Evolutionary conservation across 1,140 invertebrate species (phyloP).

Genomic region (Hesperophylax magnus): DNA sequence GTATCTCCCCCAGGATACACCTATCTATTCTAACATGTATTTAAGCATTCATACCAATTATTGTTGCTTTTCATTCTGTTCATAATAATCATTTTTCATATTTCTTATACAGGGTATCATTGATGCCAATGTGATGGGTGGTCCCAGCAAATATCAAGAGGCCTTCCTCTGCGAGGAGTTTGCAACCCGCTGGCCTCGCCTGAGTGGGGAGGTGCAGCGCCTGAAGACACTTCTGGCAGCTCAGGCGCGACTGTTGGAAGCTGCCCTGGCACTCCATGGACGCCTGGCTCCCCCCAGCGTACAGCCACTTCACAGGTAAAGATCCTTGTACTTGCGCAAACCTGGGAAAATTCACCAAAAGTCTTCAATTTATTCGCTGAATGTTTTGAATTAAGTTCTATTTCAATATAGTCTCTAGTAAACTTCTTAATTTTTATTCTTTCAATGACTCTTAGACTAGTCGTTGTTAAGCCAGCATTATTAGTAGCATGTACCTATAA

Average conservation of each 20-base stretch:
- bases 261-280: slow-evolving; percentile 85
- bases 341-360: too few relatives aligned
- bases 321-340: too few relatives aligned
- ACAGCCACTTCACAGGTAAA: slow-evolving; percentile 85
- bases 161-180: slow-evolving; percentile 92
- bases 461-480: too few relatives aligned
- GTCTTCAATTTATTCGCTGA: too few relatives aligned
- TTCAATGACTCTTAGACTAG: too few relatives aligned
- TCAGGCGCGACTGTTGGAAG: slow-evolving; percentile 85
- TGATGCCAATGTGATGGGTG: slow-evolving; percentile 96
- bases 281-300: slow-evolving; percentile 86
- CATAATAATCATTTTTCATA: neutral
- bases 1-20: too few relatives aligned
- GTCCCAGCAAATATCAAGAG: slow-evolving; percentile 94
- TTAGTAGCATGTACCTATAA: too few relatives aligned
- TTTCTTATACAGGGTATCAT: slow-evolving; percentile 80
- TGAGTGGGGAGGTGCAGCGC: slow-evolving; percentile 80
- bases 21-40: too few relatives aligned
- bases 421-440: too few relatives aligned
- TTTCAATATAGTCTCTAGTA: too few relatives aligned
- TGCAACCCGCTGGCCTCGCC: slow-evolving; percentile 76
- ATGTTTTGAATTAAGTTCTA: too few relatives aligned
- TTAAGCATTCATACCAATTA: too few relatives aligned
- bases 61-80: neutral
- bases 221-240: slow-evolving; percentile 83